Percentiles rank a stretch among this genome's conserved stretches.
Conservation (phyloP, 2,113 vertebrate species). For the Cryptotis parvus region DNA sequence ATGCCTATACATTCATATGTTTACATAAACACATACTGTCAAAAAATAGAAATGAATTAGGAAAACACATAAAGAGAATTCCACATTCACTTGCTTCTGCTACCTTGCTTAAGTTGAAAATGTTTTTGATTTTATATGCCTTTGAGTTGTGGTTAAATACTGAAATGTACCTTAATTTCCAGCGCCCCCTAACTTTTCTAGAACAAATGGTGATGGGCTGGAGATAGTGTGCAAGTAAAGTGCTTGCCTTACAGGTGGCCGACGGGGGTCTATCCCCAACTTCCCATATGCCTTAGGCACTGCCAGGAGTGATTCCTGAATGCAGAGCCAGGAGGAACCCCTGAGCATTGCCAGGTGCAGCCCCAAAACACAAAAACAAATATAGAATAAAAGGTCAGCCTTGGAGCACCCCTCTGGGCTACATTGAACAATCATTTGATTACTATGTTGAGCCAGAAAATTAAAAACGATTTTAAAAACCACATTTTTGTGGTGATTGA, state of each 20-base stretch:
- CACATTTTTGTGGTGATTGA: neutral
- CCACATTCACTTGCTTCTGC: neutral
- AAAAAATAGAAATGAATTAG: neutral
- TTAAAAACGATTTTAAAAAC: neutral
- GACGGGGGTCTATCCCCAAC: too few species aligned
- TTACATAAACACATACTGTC: neutral
- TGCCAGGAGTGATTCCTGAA: too few species aligned
- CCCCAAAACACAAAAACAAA: too few species aligned
- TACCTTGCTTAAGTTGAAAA: neutral
- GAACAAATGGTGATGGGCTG: neutral
- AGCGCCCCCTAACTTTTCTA: neutral
- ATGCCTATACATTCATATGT: neutral
- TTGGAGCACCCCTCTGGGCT: slow-evolving; percentile 46
- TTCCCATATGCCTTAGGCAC: too few species aligned
- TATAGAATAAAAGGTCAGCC: slow-evolving; percentile 19
- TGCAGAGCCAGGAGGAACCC: too few species aligned
- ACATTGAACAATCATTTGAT: slow-evolving; percentile 45
- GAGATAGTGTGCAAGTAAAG: too few species aligned
- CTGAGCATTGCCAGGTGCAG: too few species aligned
- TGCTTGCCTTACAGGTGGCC: too few species aligned
- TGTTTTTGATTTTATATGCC: neutral
- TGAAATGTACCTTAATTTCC: neutral
- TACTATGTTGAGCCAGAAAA: slow-evolving; percentile 31
- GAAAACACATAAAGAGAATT: slow-evolving; percentile 16
- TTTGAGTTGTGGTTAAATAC: neutral